A percentile compares a stretch with the other conserved stretches of the same genome.
Conservation (phyloP, 2,888 invertebrate species). For the Microctonus hyperodae region DNA sequence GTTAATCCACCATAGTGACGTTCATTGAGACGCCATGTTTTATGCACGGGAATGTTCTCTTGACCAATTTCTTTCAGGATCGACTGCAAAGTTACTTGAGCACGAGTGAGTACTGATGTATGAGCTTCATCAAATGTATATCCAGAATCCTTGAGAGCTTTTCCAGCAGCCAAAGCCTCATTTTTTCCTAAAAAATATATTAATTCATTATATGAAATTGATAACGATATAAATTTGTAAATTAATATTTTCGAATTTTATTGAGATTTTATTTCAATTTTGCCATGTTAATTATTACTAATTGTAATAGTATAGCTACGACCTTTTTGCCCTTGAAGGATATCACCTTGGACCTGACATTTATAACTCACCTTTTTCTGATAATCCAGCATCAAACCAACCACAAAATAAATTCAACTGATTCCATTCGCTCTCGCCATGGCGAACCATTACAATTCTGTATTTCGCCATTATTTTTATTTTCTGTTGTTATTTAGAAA, state of each 20-base stretch:
- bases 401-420: conserved; percentile 71
- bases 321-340: conserved; percentile 57
- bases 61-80: conserved; percentile 75
- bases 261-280: conserved; percentile 13
- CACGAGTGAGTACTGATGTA: conserved; percentile 81
- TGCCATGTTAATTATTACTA: not conserved
- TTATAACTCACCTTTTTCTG: conserved; percentile 65
- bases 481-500: not conserved
- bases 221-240: not conserved
- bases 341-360: not conserved
- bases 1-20: conserved; percentile 88
- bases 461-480: conserved; percentile 62
- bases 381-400: conserved; percentile 70
- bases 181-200: conserved; percentile 66
- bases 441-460: conserved; percentile 70
- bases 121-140: conserved; percentile 81
- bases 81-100: conserved; percentile 75
- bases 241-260: not conserved
- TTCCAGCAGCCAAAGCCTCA: conserved; percentile 77
- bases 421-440: conserved; percentile 74
- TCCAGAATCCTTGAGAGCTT: conserved; percentile 74
- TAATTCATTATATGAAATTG: not conserved
- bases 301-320: no score
- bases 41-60: conserved; percentile 71
- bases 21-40: conserved; percentile 87